phyloP scores from a whole-genome alignment of 2,888 invertebrate genomes.

The Hyalella azteca region DNA sequence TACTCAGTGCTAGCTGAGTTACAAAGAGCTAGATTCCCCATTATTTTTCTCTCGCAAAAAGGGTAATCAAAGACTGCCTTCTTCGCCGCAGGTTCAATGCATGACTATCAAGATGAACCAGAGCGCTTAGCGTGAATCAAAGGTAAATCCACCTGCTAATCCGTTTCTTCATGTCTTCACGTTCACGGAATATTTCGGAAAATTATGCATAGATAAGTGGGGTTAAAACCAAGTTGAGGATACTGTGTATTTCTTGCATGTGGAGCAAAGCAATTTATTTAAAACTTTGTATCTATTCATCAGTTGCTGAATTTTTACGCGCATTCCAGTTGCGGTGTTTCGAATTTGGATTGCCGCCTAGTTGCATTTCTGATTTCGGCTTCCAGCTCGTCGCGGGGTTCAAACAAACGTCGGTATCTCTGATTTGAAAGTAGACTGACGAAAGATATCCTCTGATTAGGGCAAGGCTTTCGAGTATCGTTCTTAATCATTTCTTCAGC shows the following conservation, averaged over 20 bases:
- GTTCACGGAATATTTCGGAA: not conserved
- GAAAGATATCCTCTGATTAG: no score
- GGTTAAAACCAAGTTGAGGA: not conserved
- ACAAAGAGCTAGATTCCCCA: not conserved
- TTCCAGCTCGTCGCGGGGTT: not conserved
- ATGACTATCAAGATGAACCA: not conserved
- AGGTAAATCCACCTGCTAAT: not conserved
- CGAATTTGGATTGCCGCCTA: not conserved
- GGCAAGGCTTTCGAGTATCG: no score
- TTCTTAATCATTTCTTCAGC: no score
- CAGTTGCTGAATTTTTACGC: not conserved
- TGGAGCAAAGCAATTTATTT: constrained; percentile 22
- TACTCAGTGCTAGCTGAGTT: not conserved
- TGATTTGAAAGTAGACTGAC: no score
- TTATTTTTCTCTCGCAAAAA: constrained; percentile 17
- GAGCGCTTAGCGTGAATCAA: not conserved
- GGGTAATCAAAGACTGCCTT: not conserved
- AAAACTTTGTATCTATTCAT: not conserved
- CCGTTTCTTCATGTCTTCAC: not conserved
- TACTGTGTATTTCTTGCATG: constrained; percentile 9
- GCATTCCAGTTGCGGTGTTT: not conserved
- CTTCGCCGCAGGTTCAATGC: not conserved
- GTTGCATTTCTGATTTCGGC: not conserved
- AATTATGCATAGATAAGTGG: not conserved
- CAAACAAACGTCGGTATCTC: no score